Percentiles rank a stretch among this genome's conserved stretches.
Evolutionary conservation across 2,888 invertebrate species (phyloP).

Genomic region (Diabrotica balteata): DNA sequence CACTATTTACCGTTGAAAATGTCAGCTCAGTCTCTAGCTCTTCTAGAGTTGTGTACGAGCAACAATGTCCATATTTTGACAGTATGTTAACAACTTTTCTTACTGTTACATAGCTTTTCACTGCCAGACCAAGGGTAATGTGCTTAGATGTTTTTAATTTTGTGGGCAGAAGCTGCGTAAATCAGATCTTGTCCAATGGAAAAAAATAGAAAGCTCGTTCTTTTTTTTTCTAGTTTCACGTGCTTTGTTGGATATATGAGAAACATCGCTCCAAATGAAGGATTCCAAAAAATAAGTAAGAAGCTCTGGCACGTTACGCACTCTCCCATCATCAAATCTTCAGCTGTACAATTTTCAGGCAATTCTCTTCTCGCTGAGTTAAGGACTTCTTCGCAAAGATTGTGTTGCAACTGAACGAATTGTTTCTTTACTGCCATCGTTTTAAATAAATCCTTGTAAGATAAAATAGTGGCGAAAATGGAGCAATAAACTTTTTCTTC

Average conservation of each 20-base stretch:
- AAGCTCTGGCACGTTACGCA: too few species aligned
- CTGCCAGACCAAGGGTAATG: slow-evolving; percentile 47
- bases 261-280: slow-evolving; percentile 40
- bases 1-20: too few species aligned
- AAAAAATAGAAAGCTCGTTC: slow-evolving; percentile 14
- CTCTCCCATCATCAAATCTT: too few species aligned
- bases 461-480: slow-evolving; percentile 42
- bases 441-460: slow-evolving; percentile 44
- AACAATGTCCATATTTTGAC: too few species aligned
- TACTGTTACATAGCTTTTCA: slow-evolving; percentile 41
- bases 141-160: slow-evolving; percentile 46
- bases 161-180: slow-evolving; percentile 40
- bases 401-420: slow-evolving; percentile 29
- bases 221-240: slow-evolving; percentile 33
- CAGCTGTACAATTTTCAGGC: too few species aligned
- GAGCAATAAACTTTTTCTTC: slow-evolving; percentile 41
- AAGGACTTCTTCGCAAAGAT: not conserved
- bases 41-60: too few species aligned
- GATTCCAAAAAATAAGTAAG: too few species aligned
- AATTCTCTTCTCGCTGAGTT: too few species aligned
- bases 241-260: slow-evolving; percentile 35
- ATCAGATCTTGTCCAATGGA: slow-evolving; percentile 41
- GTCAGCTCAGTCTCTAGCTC: too few species aligned
- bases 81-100: slow-evolving; percentile 46
- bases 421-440: slow-evolving; percentile 42